A percentile compares a stretch with the other conserved stretches of the same genome.
Evolutionary conservation across 2,113 vertebrate species (phyloP).

Genomic region (Oostethus manadensis): DNA sequence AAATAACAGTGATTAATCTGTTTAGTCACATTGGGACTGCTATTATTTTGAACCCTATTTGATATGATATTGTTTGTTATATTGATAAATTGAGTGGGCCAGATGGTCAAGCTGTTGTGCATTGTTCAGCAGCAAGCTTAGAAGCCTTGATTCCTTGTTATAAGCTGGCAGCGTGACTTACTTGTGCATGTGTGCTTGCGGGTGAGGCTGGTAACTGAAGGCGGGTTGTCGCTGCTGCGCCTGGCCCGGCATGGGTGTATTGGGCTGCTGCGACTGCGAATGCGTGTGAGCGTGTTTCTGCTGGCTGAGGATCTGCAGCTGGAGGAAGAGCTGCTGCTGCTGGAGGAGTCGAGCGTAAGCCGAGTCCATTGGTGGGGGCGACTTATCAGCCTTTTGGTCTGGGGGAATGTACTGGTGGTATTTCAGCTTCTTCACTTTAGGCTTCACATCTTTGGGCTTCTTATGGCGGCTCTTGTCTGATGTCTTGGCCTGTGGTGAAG

Average conservation of each 20-base stretch:
- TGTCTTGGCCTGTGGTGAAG: constrained; percentile 77
- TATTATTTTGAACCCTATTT: too few species aligned
- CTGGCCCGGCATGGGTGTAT: constrained; percentile 33
- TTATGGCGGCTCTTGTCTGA: constrained; percentile 92
- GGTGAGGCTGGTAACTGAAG: constrained; percentile 84
- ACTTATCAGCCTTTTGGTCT: constrained; percentile 95
- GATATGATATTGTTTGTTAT: too few species aligned
- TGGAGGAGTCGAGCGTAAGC: constrained; percentile 93
- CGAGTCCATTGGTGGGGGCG: constrained; percentile 95
- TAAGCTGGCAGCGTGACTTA: constrained; percentile 61
- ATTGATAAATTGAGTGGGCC: too few species aligned
- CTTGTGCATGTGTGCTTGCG: constrained; percentile 73
- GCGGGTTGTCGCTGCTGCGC: constrained; percentile 60
- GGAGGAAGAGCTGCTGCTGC: constrained; percentile 96
- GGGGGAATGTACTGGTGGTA: constrained; percentile 99
- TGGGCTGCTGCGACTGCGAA: constrained; percentile 52
- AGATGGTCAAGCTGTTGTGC: too few species aligned
- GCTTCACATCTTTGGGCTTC: constrained; percentile 96
- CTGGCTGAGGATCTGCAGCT: constrained; percentile 97
- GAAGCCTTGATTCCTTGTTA: too few species aligned
- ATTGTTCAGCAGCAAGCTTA: too few species aligned
- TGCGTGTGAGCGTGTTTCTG: constrained; percentile 84
- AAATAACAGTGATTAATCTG: too few species aligned
- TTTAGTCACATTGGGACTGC: too few species aligned
- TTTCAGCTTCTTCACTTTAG: constrained; percentile 98